phyloP scores from a whole-genome alignment of 30 jellyfish, hydroid and myxozoan species.

The Aurelia aurita region DNA sequence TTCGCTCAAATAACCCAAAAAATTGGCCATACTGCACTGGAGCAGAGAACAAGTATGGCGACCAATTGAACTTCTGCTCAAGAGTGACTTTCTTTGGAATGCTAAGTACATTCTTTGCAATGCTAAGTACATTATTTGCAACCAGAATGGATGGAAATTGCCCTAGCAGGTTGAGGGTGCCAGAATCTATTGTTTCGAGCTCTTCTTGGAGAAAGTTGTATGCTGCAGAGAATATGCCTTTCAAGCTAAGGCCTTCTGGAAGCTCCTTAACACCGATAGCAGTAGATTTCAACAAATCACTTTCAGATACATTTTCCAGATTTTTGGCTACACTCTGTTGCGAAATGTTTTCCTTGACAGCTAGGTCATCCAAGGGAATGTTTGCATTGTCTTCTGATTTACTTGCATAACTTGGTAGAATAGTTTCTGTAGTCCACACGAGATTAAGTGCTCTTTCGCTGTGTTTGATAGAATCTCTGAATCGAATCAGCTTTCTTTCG shows the following conservation, averaged over 20 bases:
- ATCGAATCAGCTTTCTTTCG: not conserved
- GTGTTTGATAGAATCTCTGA: conserved; percentile 9
- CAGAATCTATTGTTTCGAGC: not conserved
- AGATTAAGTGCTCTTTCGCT: not conserved
- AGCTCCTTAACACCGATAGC: conserved; percentile 32
- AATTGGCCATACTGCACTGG: conserved; percentile 52
- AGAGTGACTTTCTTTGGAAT: conserved; percentile 53
- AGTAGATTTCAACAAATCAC: not conserved
- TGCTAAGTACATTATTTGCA: no score
- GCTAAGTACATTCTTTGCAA: not conserved
- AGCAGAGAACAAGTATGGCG: conserved; percentile 62
- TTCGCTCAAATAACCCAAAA: conserved; percentile 29
- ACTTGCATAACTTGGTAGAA: conserved; percentile 30
- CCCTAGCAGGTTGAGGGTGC: conserved; percentile 46
- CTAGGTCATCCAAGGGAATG: not conserved
- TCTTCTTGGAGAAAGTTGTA: not conserved
- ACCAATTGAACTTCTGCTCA: conserved; percentile 16
- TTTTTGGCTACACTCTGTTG: conserved; percentile 28
- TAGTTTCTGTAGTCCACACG: conserved; percentile 39
- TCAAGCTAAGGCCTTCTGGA: not conserved
- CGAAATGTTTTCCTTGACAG: not conserved
- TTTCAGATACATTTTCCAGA: conserved; percentile 15
- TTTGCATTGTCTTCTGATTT: no score
- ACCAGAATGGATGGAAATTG: conserved; percentile 28
- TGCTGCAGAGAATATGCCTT: not conserved